These are phyloP conservation scores for Brachyalestes nurse DNA, from an alignment of 2,797 vertebrate species.

Conservation along the genomic window DNA sequence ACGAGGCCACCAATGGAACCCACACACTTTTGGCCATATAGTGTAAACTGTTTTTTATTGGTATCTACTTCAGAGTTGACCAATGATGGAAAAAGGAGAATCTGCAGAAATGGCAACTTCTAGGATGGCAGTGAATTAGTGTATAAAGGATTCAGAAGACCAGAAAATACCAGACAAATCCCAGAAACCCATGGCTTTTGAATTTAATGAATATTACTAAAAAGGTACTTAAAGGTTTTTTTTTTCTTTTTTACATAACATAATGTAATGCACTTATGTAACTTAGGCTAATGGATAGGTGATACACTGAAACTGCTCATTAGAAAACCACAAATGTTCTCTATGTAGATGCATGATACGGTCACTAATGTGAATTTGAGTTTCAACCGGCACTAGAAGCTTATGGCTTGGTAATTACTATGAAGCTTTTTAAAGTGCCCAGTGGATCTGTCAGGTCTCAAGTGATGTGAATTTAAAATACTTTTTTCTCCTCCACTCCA, in stretches of 20 bases:
- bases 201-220: not conserved
- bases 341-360: conserved; percentile 9
- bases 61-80: no score
- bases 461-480: conserved; percentile 38
- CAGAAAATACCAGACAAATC: not conserved
- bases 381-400: conserved; percentile 31
- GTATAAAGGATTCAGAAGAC: no score
- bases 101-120: no score
- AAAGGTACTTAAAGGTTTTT: not conserved
- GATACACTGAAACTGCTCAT: conserved; percentile 14
- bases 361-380: conserved; percentile 34
- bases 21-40: no score
- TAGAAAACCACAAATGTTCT: conserved; percentile 23
- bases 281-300: not conserved
- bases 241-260: not conserved
- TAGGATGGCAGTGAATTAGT: no score
- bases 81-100: no score
- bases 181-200: not conserved
- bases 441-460: conserved; percentile 51
- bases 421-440: conserved; percentile 31
- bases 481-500: conserved; percentile 7
- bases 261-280: not conserved
- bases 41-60: no score
- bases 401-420: conserved; percentile 46
- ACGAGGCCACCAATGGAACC: no score